Evolutionary conservation across 2,888 invertebrate species (phyloP).

Genomic region (Lasius fuliginosus): DNA sequence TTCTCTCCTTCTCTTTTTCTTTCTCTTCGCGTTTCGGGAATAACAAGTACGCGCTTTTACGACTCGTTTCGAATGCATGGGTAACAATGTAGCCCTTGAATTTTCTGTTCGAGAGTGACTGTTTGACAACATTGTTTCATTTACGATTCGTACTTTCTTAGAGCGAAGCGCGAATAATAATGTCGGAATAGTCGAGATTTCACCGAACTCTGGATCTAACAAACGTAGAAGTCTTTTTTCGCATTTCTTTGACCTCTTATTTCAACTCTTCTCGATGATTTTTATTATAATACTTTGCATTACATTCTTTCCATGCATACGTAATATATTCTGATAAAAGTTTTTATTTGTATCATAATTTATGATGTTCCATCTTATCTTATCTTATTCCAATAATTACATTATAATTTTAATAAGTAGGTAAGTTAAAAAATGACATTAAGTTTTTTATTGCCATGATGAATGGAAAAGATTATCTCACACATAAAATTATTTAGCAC

Average conservation of each 20-base stretch:
- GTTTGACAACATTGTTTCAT: slow-evolving; percentile 25
- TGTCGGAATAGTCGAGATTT: background rate
- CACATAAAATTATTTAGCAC: background rate
- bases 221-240: background rate
- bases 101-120: slow-evolving; percentile 51
- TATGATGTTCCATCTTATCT: background rate
- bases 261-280: background rate
- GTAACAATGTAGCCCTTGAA: slow-evolving; percentile 51
- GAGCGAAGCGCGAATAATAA: slow-evolving; percentile 46
- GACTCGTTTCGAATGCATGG: slow-evolving; percentile 48
- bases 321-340: background rate
- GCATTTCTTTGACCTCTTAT: background rate
- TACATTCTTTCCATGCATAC: background rate
- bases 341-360: background rate
- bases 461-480: background rate
- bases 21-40: slow-evolving; percentile 61
- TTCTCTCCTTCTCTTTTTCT: background rate
- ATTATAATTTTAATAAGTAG: background rate
- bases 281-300: background rate
- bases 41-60: slow-evolving; percentile 76
- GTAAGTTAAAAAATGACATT: background rate
- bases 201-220: background rate
- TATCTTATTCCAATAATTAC: background rate
- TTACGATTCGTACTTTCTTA: slow-evolving; percentile 20
- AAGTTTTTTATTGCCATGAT: background rate